These are phyloP conservation scores for Parnassius smintheus DNA, from an alignment of 2,888 invertebrate genomes.

Conservation along the genomic window DNA sequence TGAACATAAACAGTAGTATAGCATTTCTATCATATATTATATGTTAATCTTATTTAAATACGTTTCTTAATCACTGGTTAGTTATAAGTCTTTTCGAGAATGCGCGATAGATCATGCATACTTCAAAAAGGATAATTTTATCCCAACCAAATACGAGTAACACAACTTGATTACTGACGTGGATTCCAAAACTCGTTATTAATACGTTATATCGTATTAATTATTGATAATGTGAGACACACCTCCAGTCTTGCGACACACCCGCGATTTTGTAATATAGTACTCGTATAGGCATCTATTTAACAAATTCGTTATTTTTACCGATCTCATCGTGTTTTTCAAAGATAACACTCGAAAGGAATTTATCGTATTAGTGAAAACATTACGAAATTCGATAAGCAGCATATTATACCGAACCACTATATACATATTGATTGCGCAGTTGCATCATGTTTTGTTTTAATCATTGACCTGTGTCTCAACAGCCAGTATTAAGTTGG, in stretches of 20 bases:
- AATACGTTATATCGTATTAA: background rate
- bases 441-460: slow-evolving; percentile 13
- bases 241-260: slow-evolving; percentile 18
- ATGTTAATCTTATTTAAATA: too few species aligned
- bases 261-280: slow-evolving; percentile 20
- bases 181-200: too few species aligned
- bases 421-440: too few species aligned
- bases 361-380: background rate
- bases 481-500: slow-evolving; percentile 1
- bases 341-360: slow-evolving; percentile 11
- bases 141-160: too few species aligned
- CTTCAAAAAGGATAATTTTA: too few species aligned
- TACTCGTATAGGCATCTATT: background rate
- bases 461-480: background rate
- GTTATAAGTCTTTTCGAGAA: too few species aligned
- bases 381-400: background rate
- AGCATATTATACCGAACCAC: too few species aligned
- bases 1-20: too few species aligned
- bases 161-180: too few species aligned
- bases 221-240: slow-evolving; percentile 7
- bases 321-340: slow-evolving; percentile 2
- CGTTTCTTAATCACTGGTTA: too few species aligned
- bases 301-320: slow-evolving; percentile 5
- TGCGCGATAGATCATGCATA: too few species aligned
- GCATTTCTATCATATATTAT: too few species aligned